A percentile compares a stretch with the other conserved stretches of the same genome.
Evolutionary conservation across 2,888 invertebrate genomes (phyloP).

Genomic region (Diplazon laetatorius): DNA sequence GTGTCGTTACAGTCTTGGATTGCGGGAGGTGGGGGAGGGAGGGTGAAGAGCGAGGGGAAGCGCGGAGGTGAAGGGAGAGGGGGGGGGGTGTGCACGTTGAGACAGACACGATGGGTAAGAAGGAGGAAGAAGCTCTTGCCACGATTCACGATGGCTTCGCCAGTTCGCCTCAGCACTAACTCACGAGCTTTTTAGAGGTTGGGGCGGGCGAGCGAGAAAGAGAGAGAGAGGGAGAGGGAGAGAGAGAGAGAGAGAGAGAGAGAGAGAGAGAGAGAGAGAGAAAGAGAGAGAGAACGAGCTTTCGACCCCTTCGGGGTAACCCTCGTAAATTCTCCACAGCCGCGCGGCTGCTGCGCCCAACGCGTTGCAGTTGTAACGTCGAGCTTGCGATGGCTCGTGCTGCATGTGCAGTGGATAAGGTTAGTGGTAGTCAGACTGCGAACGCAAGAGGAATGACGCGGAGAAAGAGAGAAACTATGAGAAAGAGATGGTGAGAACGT

Average conservation of each 20-base stretch:
- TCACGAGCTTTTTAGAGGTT: conserved; percentile 62
- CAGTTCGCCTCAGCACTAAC: conserved; percentile 65
- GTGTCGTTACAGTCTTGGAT: too few species aligned
- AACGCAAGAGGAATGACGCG: conserved; percentile 5
- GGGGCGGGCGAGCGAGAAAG: conserved; percentile 29
- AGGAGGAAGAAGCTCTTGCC: conserved; percentile 56
- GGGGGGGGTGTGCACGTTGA: too few species aligned
- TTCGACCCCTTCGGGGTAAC: conserved; percentile 58
- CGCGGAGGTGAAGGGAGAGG: too few species aligned
- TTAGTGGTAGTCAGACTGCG: conserved; percentile 12
- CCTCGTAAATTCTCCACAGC: conserved; percentile 68
- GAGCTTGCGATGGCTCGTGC: conserved; percentile 50
- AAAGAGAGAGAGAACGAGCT: conserved; percentile 44
- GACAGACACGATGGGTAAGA: conserved; percentile 36
- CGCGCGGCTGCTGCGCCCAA: conserved; percentile 63
- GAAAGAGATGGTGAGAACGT: conserved; percentile 12
- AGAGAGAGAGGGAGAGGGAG: conserved; percentile 32
- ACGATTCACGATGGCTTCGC: conserved; percentile 64
- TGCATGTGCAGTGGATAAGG: conserved; percentile 22
- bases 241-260: conserved; percentile 31
- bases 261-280: conserved; percentile 26
- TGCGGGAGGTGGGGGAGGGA: too few species aligned
- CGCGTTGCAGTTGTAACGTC: conserved; percentile 58
- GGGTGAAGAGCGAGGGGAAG: too few species aligned
- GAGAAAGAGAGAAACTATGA: not conserved